Evolutionary conservation across 2,113 vertebrate genomes (phyloP).

Genomic region (Nibea coibor): DNA sequence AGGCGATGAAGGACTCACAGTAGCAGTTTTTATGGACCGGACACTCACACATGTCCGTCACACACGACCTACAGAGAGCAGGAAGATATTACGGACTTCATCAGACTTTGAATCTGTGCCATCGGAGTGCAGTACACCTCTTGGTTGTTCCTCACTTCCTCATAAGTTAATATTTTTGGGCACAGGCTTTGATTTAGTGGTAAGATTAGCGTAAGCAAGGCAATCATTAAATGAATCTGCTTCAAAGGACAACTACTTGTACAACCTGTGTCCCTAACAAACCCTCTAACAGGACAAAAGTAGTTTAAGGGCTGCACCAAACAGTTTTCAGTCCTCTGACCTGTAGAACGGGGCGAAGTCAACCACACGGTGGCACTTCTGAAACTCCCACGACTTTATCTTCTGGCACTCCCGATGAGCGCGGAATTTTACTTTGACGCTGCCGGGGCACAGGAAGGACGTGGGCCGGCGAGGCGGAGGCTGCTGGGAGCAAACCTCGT

Average conservation of each 20-base stretch:
- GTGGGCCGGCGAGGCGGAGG: conserved; percentile 82
- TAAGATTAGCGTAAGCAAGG: background rate
- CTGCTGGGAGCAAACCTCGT: conserved; percentile 90
- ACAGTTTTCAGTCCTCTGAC: conserved; percentile 76
- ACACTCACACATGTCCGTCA: conserved; percentile 99
- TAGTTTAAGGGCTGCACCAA: too few relatives aligned
- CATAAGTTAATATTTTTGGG: background rate
- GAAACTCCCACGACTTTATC: conserved; percentile 96
- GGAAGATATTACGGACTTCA: background rate
- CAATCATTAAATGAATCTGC: too few relatives aligned
- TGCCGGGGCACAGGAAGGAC: conserved; percentile 90
- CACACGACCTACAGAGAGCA: conserved; percentile 88
- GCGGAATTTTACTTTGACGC: conserved; percentile 92
- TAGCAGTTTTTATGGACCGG: conserved; percentile 97
- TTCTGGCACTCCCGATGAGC: conserved; percentile 97
- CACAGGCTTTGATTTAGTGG: background rate
- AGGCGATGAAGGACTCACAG: conserved; percentile 96
- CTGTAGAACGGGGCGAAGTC: conserved; percentile 93
- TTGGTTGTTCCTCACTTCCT: background rate
- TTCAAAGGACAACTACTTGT: too few relatives aligned
- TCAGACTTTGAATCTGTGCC: background rate
- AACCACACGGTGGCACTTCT: conserved; percentile 92
- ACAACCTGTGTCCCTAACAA: too few relatives aligned
- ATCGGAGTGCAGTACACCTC: too few relatives aligned
- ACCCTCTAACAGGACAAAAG: too few relatives aligned